Percentiles rank a stretch among this genome's conserved stretches.
Evolutionary conservation across 2,113 vertebrate species (phyloP).

Genomic region (Mugil cephalus): DNA sequence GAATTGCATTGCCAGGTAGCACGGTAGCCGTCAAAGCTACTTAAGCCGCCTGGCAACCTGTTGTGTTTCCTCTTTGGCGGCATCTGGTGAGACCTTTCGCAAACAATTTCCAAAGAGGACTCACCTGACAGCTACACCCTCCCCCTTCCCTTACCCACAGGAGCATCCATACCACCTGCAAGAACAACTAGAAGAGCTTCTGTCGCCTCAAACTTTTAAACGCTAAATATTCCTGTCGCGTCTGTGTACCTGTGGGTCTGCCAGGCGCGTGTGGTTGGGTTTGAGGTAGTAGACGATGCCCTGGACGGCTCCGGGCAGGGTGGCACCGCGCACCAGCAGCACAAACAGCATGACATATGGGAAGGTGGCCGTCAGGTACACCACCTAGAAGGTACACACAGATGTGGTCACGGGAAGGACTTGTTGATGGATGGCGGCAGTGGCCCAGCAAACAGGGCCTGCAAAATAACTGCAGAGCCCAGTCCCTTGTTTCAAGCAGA

Average conservation of each 20-base stretch:
- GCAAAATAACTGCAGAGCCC: neutral
- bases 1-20: no score
- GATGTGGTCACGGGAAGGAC: conserved; percentile 41
- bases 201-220: neutral
- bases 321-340: conserved; percentile 89
- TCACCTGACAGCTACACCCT: conserved; percentile 3
- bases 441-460: conserved; percentile 14
- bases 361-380: conserved; percentile 95
- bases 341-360: conserved; percentile 92
- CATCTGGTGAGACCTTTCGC: no score
- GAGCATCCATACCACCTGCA: conserved; percentile 20
- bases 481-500: neutral
- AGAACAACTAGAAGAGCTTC: conserved; percentile 6
- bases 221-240: no score
- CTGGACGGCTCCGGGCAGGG: conserved; percentile 88
- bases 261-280: conserved; percentile 87
- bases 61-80: no score
- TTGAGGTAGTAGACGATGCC: conserved; percentile 94
- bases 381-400: conserved; percentile 84
- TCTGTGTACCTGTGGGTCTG: conserved; percentile 90
- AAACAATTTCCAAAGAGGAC: neutral
- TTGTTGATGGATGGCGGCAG: conserved; percentile 32
- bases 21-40: no score
- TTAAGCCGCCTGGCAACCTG: no score
- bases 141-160: neutral